These are phyloP conservation scores for Lysandra coridon DNA, from an alignment of 2,888 invertebrate genomes.

Conservation along the genomic window DNA sequence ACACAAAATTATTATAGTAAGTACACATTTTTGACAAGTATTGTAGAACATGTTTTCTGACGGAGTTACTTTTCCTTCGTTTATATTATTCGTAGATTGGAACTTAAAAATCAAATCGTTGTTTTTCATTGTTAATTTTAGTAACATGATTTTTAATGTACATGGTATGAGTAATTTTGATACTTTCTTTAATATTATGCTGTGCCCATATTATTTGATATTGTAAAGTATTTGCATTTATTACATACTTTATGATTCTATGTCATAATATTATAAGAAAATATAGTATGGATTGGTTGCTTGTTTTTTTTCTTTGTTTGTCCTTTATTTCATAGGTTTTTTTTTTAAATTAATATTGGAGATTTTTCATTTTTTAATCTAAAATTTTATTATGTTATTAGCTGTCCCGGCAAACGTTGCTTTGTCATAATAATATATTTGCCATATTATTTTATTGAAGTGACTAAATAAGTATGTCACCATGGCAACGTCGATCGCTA, in stretches of 20 bases:
- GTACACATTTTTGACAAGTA: too few relatives aligned
- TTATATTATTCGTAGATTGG: background rate
- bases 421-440: too few relatives aligned
- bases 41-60: too few relatives aligned
- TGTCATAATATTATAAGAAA: conserved; percentile 29
- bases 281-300: conserved; percentile 20
- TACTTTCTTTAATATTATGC: conserved; percentile 20
- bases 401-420: too few relatives aligned
- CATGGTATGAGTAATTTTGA: conserved; percentile 15
- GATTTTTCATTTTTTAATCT: too few relatives aligned
- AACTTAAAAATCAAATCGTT: background rate
- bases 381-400: too few relatives aligned
- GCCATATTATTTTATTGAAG: too few relatives aligned
- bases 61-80: too few relatives aligned
- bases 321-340: background rate
- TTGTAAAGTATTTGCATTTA: conserved; percentile 21
- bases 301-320: background rate
- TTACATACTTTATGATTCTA: conserved; percentile 29
- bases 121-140: background rate
- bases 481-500: too few relatives aligned
- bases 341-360: too few relatives aligned
- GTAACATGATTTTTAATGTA: conserved; percentile 1
- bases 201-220: conserved; percentile 24
- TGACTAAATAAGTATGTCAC: too few relatives aligned
- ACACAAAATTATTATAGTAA: too few relatives aligned